Base-by-base conservation (phyloP, 2,797 vertebrate species). In the Oryzias dopingdopingensis region DNA sequence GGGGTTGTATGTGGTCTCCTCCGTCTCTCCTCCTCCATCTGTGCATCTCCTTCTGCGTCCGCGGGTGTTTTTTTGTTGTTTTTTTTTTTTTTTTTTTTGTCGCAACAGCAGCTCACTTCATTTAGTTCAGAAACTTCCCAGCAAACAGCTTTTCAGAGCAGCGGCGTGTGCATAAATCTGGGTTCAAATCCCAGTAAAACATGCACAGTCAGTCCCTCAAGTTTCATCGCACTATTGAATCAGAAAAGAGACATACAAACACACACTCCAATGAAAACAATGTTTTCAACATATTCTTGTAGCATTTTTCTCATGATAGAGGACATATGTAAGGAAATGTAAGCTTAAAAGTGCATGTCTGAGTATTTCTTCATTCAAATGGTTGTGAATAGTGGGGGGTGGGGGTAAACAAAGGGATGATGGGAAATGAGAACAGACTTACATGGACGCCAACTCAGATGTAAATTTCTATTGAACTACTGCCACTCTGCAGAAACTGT, bases 1-100 rank as follows among this genome's bases (percentile, higher is more conserved):
- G 81, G 63, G 79, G 76, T 54, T 81, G 71, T 73, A 79, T 37
- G 32, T 37, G 32, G 32, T 37, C 32, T 37, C 32, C 32, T 37
- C 32, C 10, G 32, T 37, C 79, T 75, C 53, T 53, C 76, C 67
- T 44, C 26, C 63, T 74, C 54, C 45, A 18, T 81, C 59, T 55
- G 42, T 63, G 55, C 65, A 55, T 62, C 62, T 65, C 64, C 49
- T 59, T 49, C 51, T 40, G 1, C 24, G n/a, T 4, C 1, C 48
- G 10, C 55, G 13, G 63, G 17, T 65, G 18, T 59, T 40, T 29
- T 6, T 49, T 43, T 49, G 18, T 18, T 18, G 20, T 20, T 18
- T 18, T 18, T 18, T 18, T 18, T 18, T 18, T 18, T 18, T 59
- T 40, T 29, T 6, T 49, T 43, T 49, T 58, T 61, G 50, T 72